A percentile compares a stretch with the other conserved stretches of the same genome.
Conservation (phyloP, 1,140 invertebrate genomes). For the Anastatus disparis region DNA sequence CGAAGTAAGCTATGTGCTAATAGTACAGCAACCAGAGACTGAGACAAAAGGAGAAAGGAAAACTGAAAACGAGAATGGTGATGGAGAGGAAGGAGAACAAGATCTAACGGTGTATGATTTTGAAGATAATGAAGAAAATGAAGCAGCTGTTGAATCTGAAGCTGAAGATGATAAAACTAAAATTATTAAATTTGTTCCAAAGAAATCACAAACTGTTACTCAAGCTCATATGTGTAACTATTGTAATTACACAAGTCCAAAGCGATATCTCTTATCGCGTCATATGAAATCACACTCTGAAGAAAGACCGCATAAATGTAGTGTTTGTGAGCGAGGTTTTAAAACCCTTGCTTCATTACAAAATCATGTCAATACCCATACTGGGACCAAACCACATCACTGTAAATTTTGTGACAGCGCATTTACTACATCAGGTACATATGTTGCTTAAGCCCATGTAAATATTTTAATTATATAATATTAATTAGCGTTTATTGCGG, state of each 20-base stretch:
- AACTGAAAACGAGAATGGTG: slow-evolving; percentile 70
- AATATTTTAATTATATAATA: neutral
- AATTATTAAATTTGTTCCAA: slow-evolving; percentile 74
- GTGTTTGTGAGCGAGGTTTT: slow-evolving; percentile 93
- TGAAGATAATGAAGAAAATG: slow-evolving; percentile 72
- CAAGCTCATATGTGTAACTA: slow-evolving; percentile 87
- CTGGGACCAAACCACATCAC: slow-evolving; percentile 92
- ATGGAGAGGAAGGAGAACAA: slow-evolving; percentile 72
- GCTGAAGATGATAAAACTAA: slow-evolving; percentile 79
- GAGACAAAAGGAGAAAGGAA: slow-evolving; percentile 68
- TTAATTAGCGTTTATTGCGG: no score
- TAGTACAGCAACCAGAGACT: slow-evolving; percentile 80
- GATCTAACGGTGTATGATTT: slow-evolving; percentile 76
- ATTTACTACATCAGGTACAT: slow-evolving; percentile 91
- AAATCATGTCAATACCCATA: slow-evolving; percentile 97
- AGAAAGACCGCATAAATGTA: slow-evolving; percentile 93
- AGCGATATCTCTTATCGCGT: slow-evolving; percentile 87
- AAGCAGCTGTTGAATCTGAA: slow-evolving; percentile 70
- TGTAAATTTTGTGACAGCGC: slow-evolving; percentile 93
- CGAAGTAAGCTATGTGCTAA: slow-evolving; percentile 89
- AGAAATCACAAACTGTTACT: slow-evolving; percentile 77
- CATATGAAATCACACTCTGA: slow-evolving; percentile 97
- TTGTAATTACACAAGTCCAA: slow-evolving; percentile 90
- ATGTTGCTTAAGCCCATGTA: no score
- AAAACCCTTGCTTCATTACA: slow-evolving; percentile 93